A percentile compares a stretch with the other conserved stretches of the same genome.
phyloP scores from a whole-genome alignment of 2,113 vertebrate genomes.

The Hypanus sabinus region DNA sequence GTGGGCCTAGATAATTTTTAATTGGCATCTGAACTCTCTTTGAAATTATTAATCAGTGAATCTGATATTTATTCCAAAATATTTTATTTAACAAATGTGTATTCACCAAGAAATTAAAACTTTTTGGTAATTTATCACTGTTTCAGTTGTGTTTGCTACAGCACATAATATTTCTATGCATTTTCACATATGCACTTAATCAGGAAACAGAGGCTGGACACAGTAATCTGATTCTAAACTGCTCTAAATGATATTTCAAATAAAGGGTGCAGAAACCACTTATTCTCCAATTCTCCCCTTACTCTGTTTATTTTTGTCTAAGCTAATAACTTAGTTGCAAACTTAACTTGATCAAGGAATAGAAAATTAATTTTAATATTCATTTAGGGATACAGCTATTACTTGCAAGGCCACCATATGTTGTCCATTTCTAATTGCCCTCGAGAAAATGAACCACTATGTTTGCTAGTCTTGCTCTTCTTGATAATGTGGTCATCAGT shows the following conservation, averaged over 20 bases:
- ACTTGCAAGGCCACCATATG: too few relatives aligned
- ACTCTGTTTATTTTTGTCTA: background rate
- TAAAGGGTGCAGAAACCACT: background rate
- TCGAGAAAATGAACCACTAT: too few relatives aligned
- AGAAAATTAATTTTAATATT: background rate
- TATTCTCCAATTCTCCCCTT: background rate
- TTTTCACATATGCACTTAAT: background rate
- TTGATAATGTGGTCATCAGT: too few relatives aligned
- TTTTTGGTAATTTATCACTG: background rate
- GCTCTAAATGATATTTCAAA: too few relatives aligned
- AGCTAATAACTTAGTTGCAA: background rate
- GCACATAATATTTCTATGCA: background rate
- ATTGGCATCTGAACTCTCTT: conserved; percentile 2
- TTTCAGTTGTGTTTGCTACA: background rate
- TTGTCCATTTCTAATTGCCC: too few relatives aligned
- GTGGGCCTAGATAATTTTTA: background rate
- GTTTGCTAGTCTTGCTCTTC: too few relatives aligned
- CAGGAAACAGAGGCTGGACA: background rate
- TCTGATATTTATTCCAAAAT: background rate
- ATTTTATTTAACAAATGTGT: background rate
- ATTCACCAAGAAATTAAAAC: background rate
- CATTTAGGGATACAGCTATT: too few relatives aligned
- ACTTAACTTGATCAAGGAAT: background rate
- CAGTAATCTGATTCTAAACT: background rate
- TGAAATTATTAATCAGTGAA: background rate